Base-by-base conservation (phyloP, 2,888 invertebrate species). In the Cryptocephalus moraei region DNA sequence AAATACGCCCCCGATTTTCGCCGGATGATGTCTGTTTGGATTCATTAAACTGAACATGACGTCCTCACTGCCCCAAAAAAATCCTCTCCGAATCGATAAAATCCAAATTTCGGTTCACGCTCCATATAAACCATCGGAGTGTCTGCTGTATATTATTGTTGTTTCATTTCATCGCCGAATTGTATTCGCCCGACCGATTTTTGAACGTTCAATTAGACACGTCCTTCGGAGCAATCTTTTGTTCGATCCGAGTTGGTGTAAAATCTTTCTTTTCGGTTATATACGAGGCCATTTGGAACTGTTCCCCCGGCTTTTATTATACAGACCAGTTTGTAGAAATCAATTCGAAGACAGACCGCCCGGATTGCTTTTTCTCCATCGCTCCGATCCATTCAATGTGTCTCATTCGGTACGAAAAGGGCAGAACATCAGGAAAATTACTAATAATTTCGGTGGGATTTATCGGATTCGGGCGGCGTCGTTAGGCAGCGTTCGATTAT, bases 361-460 rank as follows among this genome's bases (percentile, higher is more conserved):
- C 62, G 61, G 66, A 68, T 66, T 67, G 66, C 66, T 65, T 67
- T 66, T 63, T 62, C 62, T 64, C 61, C 61, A 66, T 66, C 66
- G 62, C 65, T 64, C 61, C 61, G 59, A 58, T 57, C 60, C 22
- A 61, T 65, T 64, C 62, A 57, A 61, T 64, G 62, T 59, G 62
- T 62, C 63, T 62, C 62, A 59, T 55, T 61, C 60, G 51, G 53
- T 55, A 56, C 56, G 47, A 52, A 54, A 40, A 49, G 45, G 47
- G 36, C 43, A 10, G 47, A 49, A 44, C 48, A 49, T 44, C 51
- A 43, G 43, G 47, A 40, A 45, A 51, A 49, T 49, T 51, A 51
- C 47, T 49, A 49, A 48, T 33, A 42, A 33, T 33, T 41, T 22
- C 22, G 22, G 22, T 22, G 22, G 22, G 22, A 22, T 22, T 22